Conservation (phyloP, 2,888 invertebrate genomes). For the Sminthurinus aureus region DNA sequence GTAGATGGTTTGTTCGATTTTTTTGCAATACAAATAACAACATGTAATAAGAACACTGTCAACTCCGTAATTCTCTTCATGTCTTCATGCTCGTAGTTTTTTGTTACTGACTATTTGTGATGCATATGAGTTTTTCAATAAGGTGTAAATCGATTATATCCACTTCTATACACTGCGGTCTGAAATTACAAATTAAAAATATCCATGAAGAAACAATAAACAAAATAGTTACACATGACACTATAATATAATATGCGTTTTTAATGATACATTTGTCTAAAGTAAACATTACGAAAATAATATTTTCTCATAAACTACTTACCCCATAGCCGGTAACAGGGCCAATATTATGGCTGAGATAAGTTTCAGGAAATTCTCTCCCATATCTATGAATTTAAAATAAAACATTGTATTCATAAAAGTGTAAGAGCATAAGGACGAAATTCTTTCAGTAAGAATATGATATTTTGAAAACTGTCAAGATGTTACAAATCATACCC, state of each 20-base stretch:
- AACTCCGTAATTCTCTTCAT: background rate
- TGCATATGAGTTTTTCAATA: conserved; percentile 70
- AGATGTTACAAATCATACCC: conserved; percentile 66
- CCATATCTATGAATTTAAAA: conserved; percentile 76
- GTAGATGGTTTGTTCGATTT: background rate
- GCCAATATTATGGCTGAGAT: conserved; percentile 92
- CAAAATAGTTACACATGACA: conserved; percentile 39
- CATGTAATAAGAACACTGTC: background rate
- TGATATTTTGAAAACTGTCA: too few relatives aligned
- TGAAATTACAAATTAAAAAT: conserved; percentile 65
- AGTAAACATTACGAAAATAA: background rate
- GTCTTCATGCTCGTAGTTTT: conserved; percentile 10
- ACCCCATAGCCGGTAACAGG: conserved; percentile 98
- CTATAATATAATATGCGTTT: background rate
- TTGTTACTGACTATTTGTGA: background rate
- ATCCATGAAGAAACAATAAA: conserved; percentile 58
- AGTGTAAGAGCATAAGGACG: background rate
- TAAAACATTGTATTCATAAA: background rate
- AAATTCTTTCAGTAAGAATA: background rate
- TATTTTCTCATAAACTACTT: conserved; percentile 64
- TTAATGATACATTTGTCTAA: background rate
- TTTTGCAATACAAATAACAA: background rate
- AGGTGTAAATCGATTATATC: conserved; percentile 94
- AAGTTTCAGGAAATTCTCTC: conserved; percentile 91
- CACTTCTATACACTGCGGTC: conserved; percentile 92